phyloP scores from a whole-genome alignment of 1,140 invertebrate species.

The Euschistus heros region DNA sequence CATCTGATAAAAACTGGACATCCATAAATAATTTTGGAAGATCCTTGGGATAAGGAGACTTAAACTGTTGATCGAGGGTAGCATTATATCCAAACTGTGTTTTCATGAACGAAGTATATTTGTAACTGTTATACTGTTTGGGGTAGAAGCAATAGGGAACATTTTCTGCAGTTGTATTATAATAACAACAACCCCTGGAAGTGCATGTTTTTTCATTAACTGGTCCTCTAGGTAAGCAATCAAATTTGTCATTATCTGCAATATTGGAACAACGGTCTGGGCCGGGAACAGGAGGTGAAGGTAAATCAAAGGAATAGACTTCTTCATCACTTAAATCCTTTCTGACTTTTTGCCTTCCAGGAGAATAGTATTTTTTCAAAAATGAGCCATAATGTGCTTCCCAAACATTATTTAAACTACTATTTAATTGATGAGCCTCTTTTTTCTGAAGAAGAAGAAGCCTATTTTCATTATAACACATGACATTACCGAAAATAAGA shows the following conservation, averaged over 20 bases:
- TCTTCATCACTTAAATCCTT: too few relatives aligned
- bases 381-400: slow-evolving; percentile 6
- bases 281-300: slow-evolving; percentile 7
- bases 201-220: slow-evolving; percentile 16
- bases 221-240: slow-evolving; percentile 21
- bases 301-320: neutral
- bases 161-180: neutral
- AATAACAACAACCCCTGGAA: slow-evolving; percentile 19
- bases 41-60: slow-evolving; percentile 20
- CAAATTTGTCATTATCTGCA: slow-evolving; percentile 16
- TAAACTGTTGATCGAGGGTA: slow-evolving; percentile 8
- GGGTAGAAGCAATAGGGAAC: slow-evolving; percentile 24
- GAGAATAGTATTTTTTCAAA: slow-evolving; percentile 11
- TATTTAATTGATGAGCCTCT: too few relatives aligned
- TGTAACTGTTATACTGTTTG: slow-evolving; percentile 10
- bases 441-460: too few relatives aligned
- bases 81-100: neutral
- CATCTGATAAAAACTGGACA: slow-evolving; percentile 8
- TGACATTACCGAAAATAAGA: too few relatives aligned
- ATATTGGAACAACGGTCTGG: slow-evolving; percentile 4
- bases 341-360: neutral
- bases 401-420: neutral
- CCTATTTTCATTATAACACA: too few relatives aligned
- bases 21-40: neutral
- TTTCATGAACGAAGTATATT: slow-evolving; percentile 9